phyloP scores from a whole-genome alignment of 2,113 vertebrate genomes.

The Myrmecobius fasciatus region DNA sequence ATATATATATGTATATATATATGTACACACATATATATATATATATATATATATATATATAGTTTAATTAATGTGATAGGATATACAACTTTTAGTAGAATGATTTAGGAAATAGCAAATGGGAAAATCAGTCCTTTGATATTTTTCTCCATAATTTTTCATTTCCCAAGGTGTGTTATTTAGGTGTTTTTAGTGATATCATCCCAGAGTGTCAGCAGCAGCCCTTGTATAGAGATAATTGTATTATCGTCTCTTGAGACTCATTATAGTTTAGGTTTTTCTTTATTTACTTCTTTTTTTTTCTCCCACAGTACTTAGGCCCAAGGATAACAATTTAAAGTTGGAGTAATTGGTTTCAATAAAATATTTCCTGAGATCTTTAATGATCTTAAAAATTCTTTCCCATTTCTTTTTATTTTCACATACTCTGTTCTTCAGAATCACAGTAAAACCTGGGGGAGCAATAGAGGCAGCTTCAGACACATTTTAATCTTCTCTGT shows the following conservation, averaged over 20 bases:
- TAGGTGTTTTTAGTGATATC: not conserved
- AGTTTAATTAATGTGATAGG: constrained; percentile 45
- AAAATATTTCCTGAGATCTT: not conserved
- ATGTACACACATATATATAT: no score
- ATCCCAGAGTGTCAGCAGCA: not conserved
- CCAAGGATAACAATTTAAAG: not conserved
- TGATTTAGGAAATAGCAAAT: not conserved
- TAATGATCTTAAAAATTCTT: not conserved
- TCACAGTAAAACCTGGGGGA: not conserved
- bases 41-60: no score
- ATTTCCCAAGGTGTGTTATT: not conserved
- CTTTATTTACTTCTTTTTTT: not conserved
- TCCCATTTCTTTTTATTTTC: not conserved
- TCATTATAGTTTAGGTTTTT: not conserved
- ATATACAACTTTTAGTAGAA: not conserved
- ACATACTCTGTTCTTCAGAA: not conserved
- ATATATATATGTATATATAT: no score
- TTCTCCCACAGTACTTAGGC: not conserved
- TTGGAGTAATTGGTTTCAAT: not conserved
- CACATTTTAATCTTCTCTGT: not conserved
- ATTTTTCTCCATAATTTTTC: not conserved
- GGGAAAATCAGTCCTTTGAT: not conserved
- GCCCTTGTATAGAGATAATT: not conserved
- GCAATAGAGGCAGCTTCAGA: not conserved
- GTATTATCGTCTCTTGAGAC: not conserved